Base-by-base conservation (phyloP, 2,888 invertebrate species). In the Laothoe populi region DNA sequence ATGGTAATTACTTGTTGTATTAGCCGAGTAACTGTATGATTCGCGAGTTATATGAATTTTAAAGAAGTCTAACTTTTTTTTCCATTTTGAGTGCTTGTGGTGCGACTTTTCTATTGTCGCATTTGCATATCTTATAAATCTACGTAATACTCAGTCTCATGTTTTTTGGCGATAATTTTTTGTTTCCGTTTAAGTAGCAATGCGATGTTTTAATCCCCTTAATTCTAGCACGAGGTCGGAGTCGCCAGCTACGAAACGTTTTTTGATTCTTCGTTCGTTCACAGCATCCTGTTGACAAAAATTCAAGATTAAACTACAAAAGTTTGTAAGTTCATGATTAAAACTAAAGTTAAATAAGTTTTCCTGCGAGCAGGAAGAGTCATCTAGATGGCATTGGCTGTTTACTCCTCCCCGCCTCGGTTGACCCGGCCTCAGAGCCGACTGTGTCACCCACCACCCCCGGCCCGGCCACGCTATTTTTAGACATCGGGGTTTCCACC, bases 171-270 rank as follows among this genome's bases (percentile, higher is more conserved):
- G 85, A 80, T 84, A 74, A 73, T 82, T 83, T 71, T 81, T 73
- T 73, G 75, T 73, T 70, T 79, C 69, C 70, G 74, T 82, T 94
- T 95, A 94, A 79, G 95, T 94, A 59, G 92, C 83, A 69, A 92
- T 92, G 77, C 90, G 90, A 79, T 95, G 94, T 83, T 95, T 95
- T 61, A 95, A 88, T 61, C 94, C 94, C 70, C 94, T 93, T 60
- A 95, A 92, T 83, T 95, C 95, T 48, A 93, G 87, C 4, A 95
- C 95, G 61, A 95, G 87, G 72, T 94, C 94, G 62, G 94, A 94
- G 79, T 95, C 95, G 66, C 92, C 93, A 0, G 95, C 92, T 57
- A 95, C 93, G 78, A 95, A 95, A 63, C 95, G 92, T 77, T 95
- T 95, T 71, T 94, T 93, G 79, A 95, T 94, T 71, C 93, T 88